These are phyloP conservation scores for Hemibates koningsi DNA, from an alignment of 2,113 vertebrate species.

Conservation along the genomic window DNA sequence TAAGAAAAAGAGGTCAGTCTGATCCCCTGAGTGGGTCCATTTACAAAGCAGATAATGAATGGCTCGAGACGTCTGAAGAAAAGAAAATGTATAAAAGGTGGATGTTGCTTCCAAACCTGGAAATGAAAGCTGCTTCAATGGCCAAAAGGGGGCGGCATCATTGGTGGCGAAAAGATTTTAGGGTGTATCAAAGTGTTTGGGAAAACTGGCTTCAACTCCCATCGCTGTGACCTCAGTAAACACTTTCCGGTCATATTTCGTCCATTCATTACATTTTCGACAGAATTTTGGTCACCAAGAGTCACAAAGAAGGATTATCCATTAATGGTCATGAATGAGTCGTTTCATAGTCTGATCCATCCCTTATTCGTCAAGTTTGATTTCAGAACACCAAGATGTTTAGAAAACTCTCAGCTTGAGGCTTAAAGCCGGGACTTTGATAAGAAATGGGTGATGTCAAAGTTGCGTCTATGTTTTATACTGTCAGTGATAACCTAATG, in stretches of 20 bases:
- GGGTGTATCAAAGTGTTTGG: not conserved
- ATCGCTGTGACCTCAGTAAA: not conserved
- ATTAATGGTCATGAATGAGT: not conserved
- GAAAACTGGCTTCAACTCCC: not conserved
- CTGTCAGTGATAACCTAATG: not conserved
- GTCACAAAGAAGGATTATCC: not conserved
- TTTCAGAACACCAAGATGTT: not conserved
- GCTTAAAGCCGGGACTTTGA: not conserved
- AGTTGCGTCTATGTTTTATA: not conserved
- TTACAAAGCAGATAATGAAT: not conserved
- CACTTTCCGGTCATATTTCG: not conserved
- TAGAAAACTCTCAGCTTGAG: not conserved
- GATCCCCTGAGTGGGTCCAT: not conserved
- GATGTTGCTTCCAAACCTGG: not conserved
- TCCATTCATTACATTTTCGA: not conserved
- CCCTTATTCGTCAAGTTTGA: not conserved
- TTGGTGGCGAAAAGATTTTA: not conserved
- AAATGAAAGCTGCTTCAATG: not conserved
- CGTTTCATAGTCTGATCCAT: not conserved
- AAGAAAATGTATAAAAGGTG: not conserved
- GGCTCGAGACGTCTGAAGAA: not conserved
- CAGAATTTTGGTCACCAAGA: not conserved
- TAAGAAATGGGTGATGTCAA: not conserved
- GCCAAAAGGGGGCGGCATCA: not conserved
- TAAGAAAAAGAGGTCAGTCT: slow-evolving; percentile 1